These are phyloP conservation scores for Homarus gammarus DNA, from an alignment of 2,888 invertebrate species.

Conservation along the genomic window DNA sequence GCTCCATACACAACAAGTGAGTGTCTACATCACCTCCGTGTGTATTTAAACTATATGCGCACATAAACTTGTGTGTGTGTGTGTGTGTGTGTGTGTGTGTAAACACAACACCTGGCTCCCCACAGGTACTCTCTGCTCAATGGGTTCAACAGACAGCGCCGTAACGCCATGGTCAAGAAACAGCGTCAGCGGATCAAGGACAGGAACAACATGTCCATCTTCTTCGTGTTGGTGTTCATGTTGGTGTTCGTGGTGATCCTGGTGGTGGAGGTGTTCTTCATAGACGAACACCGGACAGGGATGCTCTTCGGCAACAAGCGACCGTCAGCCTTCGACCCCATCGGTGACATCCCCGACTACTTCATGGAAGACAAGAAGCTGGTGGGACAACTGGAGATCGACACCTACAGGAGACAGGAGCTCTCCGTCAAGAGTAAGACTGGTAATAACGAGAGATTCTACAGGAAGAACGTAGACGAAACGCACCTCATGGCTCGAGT, in stretches of 20 bases:
- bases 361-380: conserved; percentile 76
- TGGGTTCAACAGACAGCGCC: conserved; percentile 72
- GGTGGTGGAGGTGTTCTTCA: conserved; percentile 89
- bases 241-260: conserved; percentile 92
- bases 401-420: conserved; percentile 74
- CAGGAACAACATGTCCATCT: conserved; percentile 80
- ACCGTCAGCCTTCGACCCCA: conserved; percentile 68
- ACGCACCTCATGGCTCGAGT: conserved; percentile 75
- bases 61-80: conserved; percentile 15
- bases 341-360: conserved; percentile 75
- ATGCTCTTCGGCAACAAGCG: conserved; percentile 66
- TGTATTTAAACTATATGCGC: neutral
- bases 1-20: conserved; percentile 75
- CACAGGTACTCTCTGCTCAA: conserved; percentile 73
- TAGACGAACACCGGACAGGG: conserved; percentile 82
- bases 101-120: neutral
- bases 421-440: conserved; percentile 70
- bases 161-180: conserved; percentile 70
- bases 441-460: conserved; percentile 72
- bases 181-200: conserved; percentile 72
- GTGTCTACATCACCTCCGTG: neutral
- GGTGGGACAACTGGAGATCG: conserved; percentile 74
- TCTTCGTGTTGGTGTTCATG: conserved; percentile 94
- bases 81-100: conserved; percentile 4
- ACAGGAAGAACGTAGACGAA: conserved; percentile 76